Evolutionary conservation across 2,888 invertebrate genomes (phyloP), one percentile per base, ranked within the genome.

Genomic region (Drosophila bunnanda): DNA sequence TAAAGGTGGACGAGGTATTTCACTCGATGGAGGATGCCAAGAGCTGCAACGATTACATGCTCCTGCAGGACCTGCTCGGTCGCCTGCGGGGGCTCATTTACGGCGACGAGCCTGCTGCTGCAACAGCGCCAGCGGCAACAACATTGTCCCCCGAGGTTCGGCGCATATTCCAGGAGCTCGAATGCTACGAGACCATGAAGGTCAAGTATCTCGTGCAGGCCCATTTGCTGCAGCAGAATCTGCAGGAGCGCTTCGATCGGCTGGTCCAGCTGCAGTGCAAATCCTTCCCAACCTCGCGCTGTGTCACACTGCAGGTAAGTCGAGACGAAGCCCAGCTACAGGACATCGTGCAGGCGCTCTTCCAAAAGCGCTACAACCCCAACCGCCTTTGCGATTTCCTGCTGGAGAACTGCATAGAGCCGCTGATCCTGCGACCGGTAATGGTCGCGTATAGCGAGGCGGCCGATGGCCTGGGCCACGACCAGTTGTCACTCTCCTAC

Each of bases 1-100:
- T 92, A 48, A 89, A 94, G 44, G 93, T 94, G 7, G 92, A 92
- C 32, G 90, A 93, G 50, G 89, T 94, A 9, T 92, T 94, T 50
- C 92, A 93, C 61, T 89, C 88, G 53, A 80, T 92, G 2, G 91
- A 92, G 15, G 90, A 90, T 30, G 88, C 91, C 2, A 92, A 92
- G 69, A 82, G 82, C 10, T 88, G 77, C 13, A 90, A 91, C 57
- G 92, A 92, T 38, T 91, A 90, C 39, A 69, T 91, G 8, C 76
- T 85, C 9, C 89, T 91, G 4, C 86, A 91, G 32, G 90, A 92
- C 56, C 77, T 90, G 22, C 77, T 92, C 13, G 79, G 86, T 2
- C 88, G 90, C 46, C 79, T 93, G 7, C 91, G 91, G 36, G 74
- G 75, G 5, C 74, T 92, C 0, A 90, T 92, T 25, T 89, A 75